These are phyloP conservation scores for Exephanes ischioxanthus DNA, from an alignment of 2,888 invertebrate genomes.

Conservation along the genomic window DNA sequence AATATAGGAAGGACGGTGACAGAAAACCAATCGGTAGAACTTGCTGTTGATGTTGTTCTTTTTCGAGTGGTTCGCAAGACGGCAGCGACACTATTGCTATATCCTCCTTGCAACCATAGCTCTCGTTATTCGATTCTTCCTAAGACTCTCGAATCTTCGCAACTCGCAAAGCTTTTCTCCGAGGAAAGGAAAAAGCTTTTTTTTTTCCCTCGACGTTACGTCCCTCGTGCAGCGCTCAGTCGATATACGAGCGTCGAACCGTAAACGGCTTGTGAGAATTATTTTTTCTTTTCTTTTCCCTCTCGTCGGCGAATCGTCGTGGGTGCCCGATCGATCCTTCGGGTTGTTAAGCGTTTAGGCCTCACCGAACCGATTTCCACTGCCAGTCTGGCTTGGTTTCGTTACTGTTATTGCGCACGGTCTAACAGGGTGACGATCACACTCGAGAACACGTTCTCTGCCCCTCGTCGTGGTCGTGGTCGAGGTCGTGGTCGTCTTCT, in stretches of 20 bases:
- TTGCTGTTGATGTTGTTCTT: not conserved
- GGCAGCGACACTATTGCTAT: constrained; percentile 23
- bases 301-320: constrained; percentile 10
- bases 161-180: not conserved
- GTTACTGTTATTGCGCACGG: constrained; percentile 13
- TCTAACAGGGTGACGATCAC: not conserved
- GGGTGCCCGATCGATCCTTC: constrained; percentile 21
- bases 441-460: constrained; percentile 19
- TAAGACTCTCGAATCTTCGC: not conserved
- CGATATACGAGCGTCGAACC: not conserved
- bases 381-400: not conserved
- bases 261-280: not conserved
- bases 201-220: not conserved
- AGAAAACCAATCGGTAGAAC: constrained; percentile 32
- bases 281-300: not conserved
- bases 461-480: not conserved
- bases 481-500: too few relatives aligned
- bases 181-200: not conserved
- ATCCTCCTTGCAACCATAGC: not conserved
- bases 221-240: not conserved
- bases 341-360: constrained; percentile 47
- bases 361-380: constrained; percentile 52
- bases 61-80: not conserved
- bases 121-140: constrained; percentile 2
- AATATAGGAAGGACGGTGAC: constrained; percentile 51